Base-by-base conservation (phyloP, 2,113 vertebrate species). In the Ornithorhynchus anatinus region DNA sequence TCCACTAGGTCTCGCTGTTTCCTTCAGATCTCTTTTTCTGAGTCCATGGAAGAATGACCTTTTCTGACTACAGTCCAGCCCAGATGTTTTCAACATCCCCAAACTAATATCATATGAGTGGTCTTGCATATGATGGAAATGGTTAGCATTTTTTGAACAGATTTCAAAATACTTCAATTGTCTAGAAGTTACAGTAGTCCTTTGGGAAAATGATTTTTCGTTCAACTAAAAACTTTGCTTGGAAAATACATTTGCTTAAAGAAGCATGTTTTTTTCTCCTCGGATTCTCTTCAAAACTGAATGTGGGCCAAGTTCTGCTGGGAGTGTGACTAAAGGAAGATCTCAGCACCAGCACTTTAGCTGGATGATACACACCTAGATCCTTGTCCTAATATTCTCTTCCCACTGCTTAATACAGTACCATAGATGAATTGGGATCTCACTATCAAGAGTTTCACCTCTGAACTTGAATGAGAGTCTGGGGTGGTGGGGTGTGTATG, bases 1-100 rank as follows among this genome's bases (percentile, higher is more conserved):
- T n/a, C n/a, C n/a, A n/a, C n/a, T n/a, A n/a, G 65, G 27, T 37
- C 69, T 89, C 85, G 82, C n/a, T n/a, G 72, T 36, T 81, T 79
- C 39, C 70, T 44, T 85, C 76, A 67, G 64, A 84, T 84, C 82
- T 86, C 76, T n/a, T 57, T 54, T 44, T 60, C 20, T 36, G 32
- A 32, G 35, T 7, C 36, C 59, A 33, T 32, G 25, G 56, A 74
- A 52, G 36, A n/a, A n/a, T n/a, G 27, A 52, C 11, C 35, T 14
- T 44, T n/a, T 27, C 17, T 14, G 29, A 19, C 44, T 81, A 68
- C 76, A 52, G 58, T 48, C 29, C 5, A 69, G 43, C 32, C n/a
- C 50, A 35, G 15, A 29, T 48, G 64, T 72, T 53, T 31, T n/a
- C 31, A 66, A 22, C 51, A 38, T 33, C 54, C 58, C 35, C 36